These are phyloP conservation scores for Prunella himalayana DNA, from an alignment of 2,113 vertebrate species.

Conservation along the genomic window DNA sequence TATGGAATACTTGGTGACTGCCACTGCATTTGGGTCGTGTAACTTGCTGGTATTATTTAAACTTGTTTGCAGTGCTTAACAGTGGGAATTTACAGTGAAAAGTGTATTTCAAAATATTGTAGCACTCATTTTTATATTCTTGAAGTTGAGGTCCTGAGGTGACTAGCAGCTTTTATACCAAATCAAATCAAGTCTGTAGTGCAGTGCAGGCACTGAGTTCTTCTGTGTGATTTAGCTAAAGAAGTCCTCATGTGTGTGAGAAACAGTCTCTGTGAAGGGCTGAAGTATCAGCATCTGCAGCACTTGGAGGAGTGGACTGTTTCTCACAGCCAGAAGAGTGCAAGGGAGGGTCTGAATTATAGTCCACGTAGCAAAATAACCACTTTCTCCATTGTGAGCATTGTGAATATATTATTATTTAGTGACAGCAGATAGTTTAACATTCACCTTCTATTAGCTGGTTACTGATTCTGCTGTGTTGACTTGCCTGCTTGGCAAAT, in stretches of 20 bases:
- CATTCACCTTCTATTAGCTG: neutral
- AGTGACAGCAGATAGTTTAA: neutral
- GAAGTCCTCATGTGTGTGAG: neutral
- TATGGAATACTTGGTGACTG: neutral
- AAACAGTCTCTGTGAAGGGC: neutral
- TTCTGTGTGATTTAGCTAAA: neutral
- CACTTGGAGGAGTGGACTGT: neutral
- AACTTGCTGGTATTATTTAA: neutral
- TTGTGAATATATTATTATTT: neutral
- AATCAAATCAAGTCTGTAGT: neutral
- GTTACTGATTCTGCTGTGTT: neutral
- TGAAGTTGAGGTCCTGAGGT: neutral
- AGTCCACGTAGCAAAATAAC: neutral
- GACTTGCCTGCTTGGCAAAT: neutral
- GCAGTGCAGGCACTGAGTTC: neutral
- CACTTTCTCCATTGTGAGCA: neutral
- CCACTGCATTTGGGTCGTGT: neutral
- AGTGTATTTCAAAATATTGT: neutral
- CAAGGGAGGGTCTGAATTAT: neutral
- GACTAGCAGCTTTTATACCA: neutral
- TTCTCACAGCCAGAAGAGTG: neutral
- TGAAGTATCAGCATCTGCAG: neutral
- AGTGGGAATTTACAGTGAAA: neutral
- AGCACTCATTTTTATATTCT: neutral
- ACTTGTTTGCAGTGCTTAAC: neutral